Base-by-base conservation (phyloP, 2,113 vertebrate genomes). In the Mungos mungo region DNA sequence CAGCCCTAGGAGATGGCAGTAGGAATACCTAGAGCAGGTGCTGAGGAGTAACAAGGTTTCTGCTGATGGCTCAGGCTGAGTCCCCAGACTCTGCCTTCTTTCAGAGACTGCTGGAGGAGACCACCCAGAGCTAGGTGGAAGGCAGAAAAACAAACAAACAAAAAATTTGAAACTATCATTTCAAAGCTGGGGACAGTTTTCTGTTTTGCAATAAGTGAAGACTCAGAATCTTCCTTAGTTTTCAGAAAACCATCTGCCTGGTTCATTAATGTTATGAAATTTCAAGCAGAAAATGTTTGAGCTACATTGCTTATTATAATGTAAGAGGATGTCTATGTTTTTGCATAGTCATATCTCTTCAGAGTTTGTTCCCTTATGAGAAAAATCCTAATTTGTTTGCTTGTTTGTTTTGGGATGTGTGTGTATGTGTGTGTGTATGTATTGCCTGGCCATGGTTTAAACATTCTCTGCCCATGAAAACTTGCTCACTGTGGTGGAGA, bases 241-340 rank as follows among this genome's bases (percentile, higher is more conserved):
- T 80, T 95, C 66, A 35, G 81, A 87, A 92, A 95, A 93, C 19
- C 74, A 96, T 41, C 68, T 97, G 21, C 60, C 63, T 87, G 15
- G 7, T 60, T 83, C 81, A 74, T 83, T 94, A 81, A 81, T 86
- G n/a, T 92, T 82, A 92, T 96, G 84, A 94, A 94, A 94, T 92
- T 11, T 89, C 82, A 89, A 95, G 31, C 80, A 81, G 38, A 50
- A 89, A 86, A 81, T 71, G 23, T 52, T 69, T 60, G 50, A 15
- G 12, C 50, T 94, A 81, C 92, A 74, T 96, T 89, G 50, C 66
- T 94, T 82, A 38, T 84, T 57, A 68, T 81, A 80, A 74, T 68
- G 11, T 84, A 92, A 92, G 57, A 84, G 3, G 38, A 7, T 71
- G 57, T 69, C 50, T 50, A 19, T 15, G 57, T 38, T 86, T 93